phyloP scores from a whole-genome alignment of 2,113 vertebrate species.

The Tachysurus vachellii region DNA sequence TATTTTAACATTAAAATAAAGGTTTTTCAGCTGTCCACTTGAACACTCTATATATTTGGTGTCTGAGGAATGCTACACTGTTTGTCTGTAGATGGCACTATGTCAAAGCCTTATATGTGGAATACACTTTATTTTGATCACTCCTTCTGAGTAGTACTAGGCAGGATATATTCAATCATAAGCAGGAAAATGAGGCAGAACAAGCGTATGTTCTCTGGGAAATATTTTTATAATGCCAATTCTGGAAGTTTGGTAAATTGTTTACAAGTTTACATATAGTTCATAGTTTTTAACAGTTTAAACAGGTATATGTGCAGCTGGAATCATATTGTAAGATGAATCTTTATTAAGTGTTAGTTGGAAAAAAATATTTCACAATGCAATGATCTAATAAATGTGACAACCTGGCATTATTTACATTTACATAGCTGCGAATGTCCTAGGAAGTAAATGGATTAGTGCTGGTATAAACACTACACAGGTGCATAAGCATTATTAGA shows the following conservation, averaged over 20 bases:
- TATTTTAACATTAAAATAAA: conserved; percentile 63
- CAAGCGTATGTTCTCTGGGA: not conserved
- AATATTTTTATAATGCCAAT: not conserved
- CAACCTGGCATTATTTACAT: not conserved
- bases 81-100: not conserved
- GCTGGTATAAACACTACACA: not conserved
- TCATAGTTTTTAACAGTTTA: not conserved
- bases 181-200: not conserved
- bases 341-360: not conserved
- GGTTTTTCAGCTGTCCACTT: conserved; percentile 40
- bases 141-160: not conserved
- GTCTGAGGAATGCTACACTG: not conserved
- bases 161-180: not conserved
- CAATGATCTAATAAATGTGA: not conserved
- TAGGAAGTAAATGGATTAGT: not conserved
- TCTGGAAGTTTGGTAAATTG: not conserved
- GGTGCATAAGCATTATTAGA: not conserved
- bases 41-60: not conserved
- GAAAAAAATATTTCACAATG: not conserved
- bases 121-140: not conserved
- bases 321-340: not conserved
- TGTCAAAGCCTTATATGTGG: not conserved
- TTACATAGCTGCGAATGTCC: not conserved
- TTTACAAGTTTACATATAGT: not conserved
- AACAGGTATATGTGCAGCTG: not conserved